These are phyloP conservation scores for Anguilla obscura DNA, from an alignment of 2,797 vertebrate species.

Conservation along the genomic window DNA sequence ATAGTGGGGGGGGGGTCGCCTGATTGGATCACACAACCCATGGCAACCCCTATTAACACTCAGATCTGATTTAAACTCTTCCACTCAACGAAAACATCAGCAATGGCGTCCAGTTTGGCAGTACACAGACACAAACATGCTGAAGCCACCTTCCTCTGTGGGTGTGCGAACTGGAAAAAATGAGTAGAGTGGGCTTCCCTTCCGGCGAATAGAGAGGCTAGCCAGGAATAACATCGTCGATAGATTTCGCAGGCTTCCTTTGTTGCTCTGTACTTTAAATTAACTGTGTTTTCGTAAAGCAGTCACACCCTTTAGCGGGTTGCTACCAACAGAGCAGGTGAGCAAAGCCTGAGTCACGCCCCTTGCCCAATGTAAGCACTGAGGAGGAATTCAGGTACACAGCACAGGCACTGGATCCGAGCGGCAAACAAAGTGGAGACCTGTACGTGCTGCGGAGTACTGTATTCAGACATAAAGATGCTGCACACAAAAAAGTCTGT, in stretches of 20 bases:
- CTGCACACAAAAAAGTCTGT: neutral
- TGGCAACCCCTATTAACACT: neutral
- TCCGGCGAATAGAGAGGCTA: constrained; percentile 32
- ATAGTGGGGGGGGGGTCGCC: neutral
- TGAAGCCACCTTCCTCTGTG: neutral
- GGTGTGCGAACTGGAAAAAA: neutral
- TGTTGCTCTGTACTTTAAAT: constrained; percentile 42
- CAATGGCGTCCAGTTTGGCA: neutral
- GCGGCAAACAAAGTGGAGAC: neutral
- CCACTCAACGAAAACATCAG: neutral
- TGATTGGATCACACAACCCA: neutral
- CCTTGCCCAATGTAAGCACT: constrained; percentile 29
- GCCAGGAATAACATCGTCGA: constrained; percentile 40
- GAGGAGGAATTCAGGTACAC: neutral
- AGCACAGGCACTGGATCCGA: neutral
- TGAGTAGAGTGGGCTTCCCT: neutral
- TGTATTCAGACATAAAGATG: neutral
- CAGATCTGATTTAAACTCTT: too few species aligned
- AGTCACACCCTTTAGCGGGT: constrained; percentile 44
- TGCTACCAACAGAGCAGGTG: constrained; percentile 67
- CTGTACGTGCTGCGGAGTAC: neutral
- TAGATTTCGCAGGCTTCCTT: constrained; percentile 30
- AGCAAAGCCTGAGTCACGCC: constrained; percentile 42
- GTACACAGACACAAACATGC: neutral
- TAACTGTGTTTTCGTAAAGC: constrained; percentile 30